Evolutionary conservation across 2,797 vertebrate genomes (phyloP), one percentile per base, ranked within the genome.

Genomic region (Siniperca undulata): DNA sequence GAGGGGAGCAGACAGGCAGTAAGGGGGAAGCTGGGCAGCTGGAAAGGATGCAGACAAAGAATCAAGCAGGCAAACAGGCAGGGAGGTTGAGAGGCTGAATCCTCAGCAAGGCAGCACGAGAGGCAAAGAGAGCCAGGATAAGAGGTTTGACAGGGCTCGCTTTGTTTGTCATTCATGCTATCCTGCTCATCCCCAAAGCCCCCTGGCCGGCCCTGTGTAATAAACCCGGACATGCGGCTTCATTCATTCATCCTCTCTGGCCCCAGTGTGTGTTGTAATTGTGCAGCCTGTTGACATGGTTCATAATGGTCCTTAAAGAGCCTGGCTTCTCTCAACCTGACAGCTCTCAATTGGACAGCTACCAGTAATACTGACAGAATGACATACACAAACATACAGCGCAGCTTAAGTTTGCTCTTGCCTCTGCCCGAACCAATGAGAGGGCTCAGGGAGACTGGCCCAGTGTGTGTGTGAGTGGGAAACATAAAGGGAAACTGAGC

Each of bases 231-330:
- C 88, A 78, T 81, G 84, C 84, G 16, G 88, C 88, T 90, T 84
- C 90, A 77, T 88, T 94, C 89, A 90, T 90, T 94, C 92, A 91
- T 89, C 88, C 88, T 89, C 85, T 75, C 75, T 74, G 85, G 89
- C 74, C 83, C 81, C 82, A 76, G 85, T 74, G 83, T 89, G 90
- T 92, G 92, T 90, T 89, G 89, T 93, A 91, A 93, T 91, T 89
- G 90, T 87, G 84, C 80, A 82, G 89, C 86, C 86, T 93, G 91
- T 94, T 94, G 93, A 93, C 94, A 93, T 77, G 71, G 86, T 81
- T 94, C 88, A 91, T 93, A 92, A 93, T 90, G 87, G 92, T 79
- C 82, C 89, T 92, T 91, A 90, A 94, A 92, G 89, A 92, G 92
- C 77, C 92, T 88, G 91, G 90, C 90, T 94, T 92, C 89, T 74